These are phyloP conservation scores for Scomber colias DNA, from an alignment of 2,113 vertebrate genomes.

Conservation along the genomic window DNA sequence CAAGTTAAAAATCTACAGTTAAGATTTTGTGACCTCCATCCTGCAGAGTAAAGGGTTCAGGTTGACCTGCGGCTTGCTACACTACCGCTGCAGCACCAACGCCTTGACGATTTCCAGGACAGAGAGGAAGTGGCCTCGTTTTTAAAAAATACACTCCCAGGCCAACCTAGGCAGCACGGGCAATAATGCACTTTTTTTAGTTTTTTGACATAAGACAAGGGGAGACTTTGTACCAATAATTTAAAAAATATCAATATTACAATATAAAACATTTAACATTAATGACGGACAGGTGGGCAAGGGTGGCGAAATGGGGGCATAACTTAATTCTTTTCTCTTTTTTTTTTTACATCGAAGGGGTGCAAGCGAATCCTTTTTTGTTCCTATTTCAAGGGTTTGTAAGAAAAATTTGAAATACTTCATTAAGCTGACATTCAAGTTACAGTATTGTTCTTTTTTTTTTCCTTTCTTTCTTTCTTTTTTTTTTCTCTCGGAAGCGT, in stretches of 20 bases:
- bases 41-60: conserved; percentile 70
- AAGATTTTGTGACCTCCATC: conserved; percentile 60
- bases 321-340: conserved; percentile 52
- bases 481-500: conserved; percentile 41
- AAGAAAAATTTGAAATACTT: conserved; percentile 58
- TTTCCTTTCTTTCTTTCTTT: not conserved
- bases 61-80: conserved; percentile 63
- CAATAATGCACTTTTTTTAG: conserved; percentile 85
- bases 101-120: conserved; percentile 7
- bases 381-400: conserved; percentile 62
- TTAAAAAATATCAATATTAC: conserved; percentile 84
- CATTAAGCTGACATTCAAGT: conserved; percentile 80
- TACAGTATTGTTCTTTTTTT: conserved; percentile 62
- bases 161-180: conserved; percentile 77
- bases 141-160: conserved; percentile 48
- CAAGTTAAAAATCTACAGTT: conserved; percentile 57
- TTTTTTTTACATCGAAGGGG: conserved; percentile 48
- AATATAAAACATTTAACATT: conserved; percentile 83
- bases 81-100: conserved; percentile 60
- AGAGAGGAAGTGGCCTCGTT: conserved; percentile 53
- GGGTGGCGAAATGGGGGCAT: conserved; percentile 38
- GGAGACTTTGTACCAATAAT: conserved; percentile 81
- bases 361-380: conserved; percentile 59
- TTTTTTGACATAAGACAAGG: conserved; percentile 75
- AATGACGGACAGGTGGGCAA: conserved; percentile 63